Conservation (phyloP, 2,797 vertebrate genomes). For the Tiaroga cobitis region DNA sequence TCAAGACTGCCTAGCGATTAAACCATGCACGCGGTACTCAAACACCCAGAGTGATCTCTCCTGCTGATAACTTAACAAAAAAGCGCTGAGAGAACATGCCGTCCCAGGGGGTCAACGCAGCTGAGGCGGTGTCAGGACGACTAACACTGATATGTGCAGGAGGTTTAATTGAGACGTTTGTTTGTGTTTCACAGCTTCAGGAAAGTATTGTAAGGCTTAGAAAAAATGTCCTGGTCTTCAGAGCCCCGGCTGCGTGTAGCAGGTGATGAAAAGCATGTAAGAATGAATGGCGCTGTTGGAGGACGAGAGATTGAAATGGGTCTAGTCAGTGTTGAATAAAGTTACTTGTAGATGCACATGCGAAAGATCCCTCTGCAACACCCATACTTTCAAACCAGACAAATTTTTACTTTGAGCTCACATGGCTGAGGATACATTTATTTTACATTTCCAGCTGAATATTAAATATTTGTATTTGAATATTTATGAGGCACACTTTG, state of each 20-base stretch:
- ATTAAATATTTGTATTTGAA: background rate
- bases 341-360: background rate
- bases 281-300: constrained; percentile 6
- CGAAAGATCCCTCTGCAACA: background rate
- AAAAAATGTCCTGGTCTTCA: constrained; percentile 31
- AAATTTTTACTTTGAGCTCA: background rate
- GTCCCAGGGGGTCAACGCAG: constrained; percentile 16
- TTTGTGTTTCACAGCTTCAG: background rate
- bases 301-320: constrained; percentile 37
- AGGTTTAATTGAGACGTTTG: constrained; percentile 11
- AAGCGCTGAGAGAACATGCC: constrained; percentile 23
- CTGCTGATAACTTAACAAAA: constrained; percentile 30
- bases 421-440: background rate
- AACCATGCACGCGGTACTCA: background rate
- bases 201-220: constrained; percentile 53
- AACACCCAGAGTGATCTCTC: constrained; percentile 36
- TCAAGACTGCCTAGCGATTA: constrained; percentile 16
- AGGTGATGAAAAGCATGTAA: constrained; percentile 42
- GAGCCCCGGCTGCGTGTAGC: constrained; percentile 50
- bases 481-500: constrained; percentile 9
- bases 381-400: background rate
- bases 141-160: background rate
- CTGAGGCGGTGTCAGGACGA: constrained; percentile 9
- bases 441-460: background rate
- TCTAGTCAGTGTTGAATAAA: constrained; percentile 31